Evolutionary conservation across 2,113 vertebrate genomes (phyloP), one percentile per base, ranked within the genome.

Genomic region (Otis tarda): DNA sequence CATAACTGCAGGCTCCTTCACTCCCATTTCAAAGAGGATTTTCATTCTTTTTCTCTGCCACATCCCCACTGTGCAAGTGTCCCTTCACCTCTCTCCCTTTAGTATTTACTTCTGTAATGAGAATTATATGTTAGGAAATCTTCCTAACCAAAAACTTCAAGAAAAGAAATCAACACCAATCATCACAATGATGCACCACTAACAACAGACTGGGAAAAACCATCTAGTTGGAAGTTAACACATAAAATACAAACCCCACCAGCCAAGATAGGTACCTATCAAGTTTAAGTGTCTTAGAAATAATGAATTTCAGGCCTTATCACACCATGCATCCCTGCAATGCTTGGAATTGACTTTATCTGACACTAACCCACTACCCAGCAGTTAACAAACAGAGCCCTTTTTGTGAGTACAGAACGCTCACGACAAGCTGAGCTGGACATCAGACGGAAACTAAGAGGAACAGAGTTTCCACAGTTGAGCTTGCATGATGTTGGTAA

Each of bases 351-450:
- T 56, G 9, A 30, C 60, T 84, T 88, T 35, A 56, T 39, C 28
- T 63, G 13, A 63, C 80, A 86, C 31, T 12, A 94, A 68, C 19
- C 4, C 10, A 19, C 18, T 7, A 68, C 10, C 10, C 35, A 65
- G 30, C 21, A 83, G 35, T 49, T 65, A 91, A 56, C 0, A 5
- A 59, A 83, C 39, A 78, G 4, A 64, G 10, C 2, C 12, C 6
- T 17, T 77, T 64, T 11, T 52, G 10, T 69, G 17, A 67, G 13
- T 10, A 7, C 9, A 61, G 37, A 85, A 63, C 18, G n/a, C 87
- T 25, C 2, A 0, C 2, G 5, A 60, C 24, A 81, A 67, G 31
- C 19, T 0, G 0, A 90, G 15, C 1, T 15, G 3, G 8, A 73
- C 35, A 61, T 33, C 18, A 21, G 71, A 71, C 0, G 68, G 49